phyloP scores from a whole-genome alignment of 2,888 invertebrate genomes.

The Drosophila hawaiiensis region DNA sequence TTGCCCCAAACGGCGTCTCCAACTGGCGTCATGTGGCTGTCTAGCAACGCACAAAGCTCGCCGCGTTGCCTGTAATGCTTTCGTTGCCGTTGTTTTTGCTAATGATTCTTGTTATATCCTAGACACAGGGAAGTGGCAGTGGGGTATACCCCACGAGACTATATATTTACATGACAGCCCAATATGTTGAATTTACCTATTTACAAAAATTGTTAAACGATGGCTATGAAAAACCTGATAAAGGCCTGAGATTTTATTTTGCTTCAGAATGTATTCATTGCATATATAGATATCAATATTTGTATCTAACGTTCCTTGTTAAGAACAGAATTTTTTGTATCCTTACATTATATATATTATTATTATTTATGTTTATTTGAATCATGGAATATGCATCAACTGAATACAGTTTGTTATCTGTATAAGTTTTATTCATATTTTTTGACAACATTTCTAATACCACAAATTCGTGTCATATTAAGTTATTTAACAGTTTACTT shows the following conservation, averaged over 20 bases:
- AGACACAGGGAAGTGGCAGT: neutral
- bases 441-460: neutral
- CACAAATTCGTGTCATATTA: neutral
- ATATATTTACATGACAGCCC: neutral
- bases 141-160: neutral
- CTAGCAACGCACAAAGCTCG: slow-evolving; percentile 45
- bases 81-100: slow-evolving; percentile 11
- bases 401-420: neutral
- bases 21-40: slow-evolving; percentile 55
- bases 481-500: neutral
- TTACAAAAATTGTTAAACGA: neutral
- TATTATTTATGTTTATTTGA: neutral
- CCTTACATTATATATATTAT: too few relatives aligned
- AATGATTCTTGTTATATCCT: slow-evolving; percentile 34
- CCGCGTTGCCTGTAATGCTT: slow-evolving; percentile 33
- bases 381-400: neutral
- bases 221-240: neutral
- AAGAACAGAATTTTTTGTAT: neutral
- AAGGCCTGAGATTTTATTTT: neutral
- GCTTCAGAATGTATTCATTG: neutral
- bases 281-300: neutral
- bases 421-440: neutral
- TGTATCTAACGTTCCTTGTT: rapidly evolving
- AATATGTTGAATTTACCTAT: neutral
- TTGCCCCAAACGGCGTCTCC: slow-evolving; percentile 28